Conservation (phyloP, 1,140 invertebrate genomes). For the Drosophila yakuba region DNA sequence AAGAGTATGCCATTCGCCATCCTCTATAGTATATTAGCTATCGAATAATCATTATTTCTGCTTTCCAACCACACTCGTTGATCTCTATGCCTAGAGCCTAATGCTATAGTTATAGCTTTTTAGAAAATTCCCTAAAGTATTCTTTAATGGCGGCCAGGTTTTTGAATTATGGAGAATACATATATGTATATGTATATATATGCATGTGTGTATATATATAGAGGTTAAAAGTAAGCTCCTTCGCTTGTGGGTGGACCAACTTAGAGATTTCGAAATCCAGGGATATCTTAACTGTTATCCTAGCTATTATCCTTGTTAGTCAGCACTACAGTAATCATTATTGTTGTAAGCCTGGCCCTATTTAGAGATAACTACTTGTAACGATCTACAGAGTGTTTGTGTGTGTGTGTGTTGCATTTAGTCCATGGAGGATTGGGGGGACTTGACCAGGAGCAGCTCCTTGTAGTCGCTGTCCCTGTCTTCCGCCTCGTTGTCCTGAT, state of each 20-base stretch:
- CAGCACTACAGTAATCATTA: neutral
- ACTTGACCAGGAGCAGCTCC: constrained; percentile 79
- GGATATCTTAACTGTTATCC: constrained; percentile 2
- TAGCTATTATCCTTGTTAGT: constrained; percentile 1
- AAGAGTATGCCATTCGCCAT: constrained; percentile 35
- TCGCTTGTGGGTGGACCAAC: neutral
- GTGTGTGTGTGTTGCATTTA: constrained; percentile 32
- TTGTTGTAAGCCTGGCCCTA: constrained; percentile 4
- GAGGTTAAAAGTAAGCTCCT: constrained; percentile 3
- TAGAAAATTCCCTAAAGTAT: constrained; percentile 71
- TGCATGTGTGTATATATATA: no score
- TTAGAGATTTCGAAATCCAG: neutral
- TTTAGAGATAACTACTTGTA: neutral
- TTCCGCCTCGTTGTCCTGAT: constrained; percentile 29
- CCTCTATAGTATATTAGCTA: constrained; percentile 35
- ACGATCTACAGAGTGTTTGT: constrained; percentile 4
- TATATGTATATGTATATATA: neutral
- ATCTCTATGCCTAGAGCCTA: constrained; percentile 41
- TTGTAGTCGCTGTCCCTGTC: constrained; percentile 80
- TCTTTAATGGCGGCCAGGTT: neutral
- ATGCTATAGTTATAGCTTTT: constrained; percentile 51
- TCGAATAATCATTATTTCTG: constrained; percentile 40
- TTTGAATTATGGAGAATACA: neutral
- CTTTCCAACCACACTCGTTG: constrained; percentile 1
- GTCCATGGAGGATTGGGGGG: constrained; percentile 80